Percentiles rank a stretch among this genome's conserved stretches.
Evolutionary conservation across 92 coral and sea anemone species (phyloP).

Genomic region (Zoanthus solanderi): DNA sequence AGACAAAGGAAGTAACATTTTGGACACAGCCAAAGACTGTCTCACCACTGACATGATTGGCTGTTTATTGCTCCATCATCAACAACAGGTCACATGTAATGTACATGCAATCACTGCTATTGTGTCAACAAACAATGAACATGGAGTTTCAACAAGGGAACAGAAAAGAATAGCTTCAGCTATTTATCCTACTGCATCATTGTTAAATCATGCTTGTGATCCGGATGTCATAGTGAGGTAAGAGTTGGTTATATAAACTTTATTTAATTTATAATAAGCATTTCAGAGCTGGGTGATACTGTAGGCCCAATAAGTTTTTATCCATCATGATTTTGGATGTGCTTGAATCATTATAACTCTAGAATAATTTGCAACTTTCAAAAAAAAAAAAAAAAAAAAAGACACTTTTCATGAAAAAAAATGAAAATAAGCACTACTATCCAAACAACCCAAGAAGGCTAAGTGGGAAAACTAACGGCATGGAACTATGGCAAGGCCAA

Average conservation of each 20-base stretch:
- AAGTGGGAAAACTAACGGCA: too few species aligned
- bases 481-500: too few species aligned
- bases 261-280: background rate
- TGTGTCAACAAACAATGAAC: slow-evolving; percentile 69
- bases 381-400: too few species aligned
- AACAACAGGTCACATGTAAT: slow-evolving; percentile 96
- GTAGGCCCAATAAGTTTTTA: too few species aligned
- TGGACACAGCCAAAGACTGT: slow-evolving; percentile 41
- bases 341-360: too few species aligned
- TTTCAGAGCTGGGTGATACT: too few species aligned
- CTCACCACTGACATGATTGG: slow-evolving; percentile 80
- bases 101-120: slow-evolving; percentile 95
- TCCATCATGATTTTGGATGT: too few species aligned
- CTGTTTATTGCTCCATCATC: slow-evolving; percentile 84
- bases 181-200: slow-evolving; percentile 92
- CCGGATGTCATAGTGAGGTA: slow-evolving; percentile 99
- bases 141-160: slow-evolving; percentile 77
- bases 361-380: too few species aligned
- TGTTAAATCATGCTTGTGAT: slow-evolving; percentile 99
- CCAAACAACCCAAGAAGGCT: too few species aligned
- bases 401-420: too few species aligned
- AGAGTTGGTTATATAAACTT: background rate
- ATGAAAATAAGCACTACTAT: too few species aligned
- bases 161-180: slow-evolving; percentile 92
- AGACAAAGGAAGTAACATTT: slow-evolving; percentile 18